A percentile compares a stretch with the other conserved stretches of the same genome.
These are phyloP conservation scores for Stenurella melanura DNA, from an alignment of 2,888 invertebrate genomes.

Conservation along the genomic window DNA sequence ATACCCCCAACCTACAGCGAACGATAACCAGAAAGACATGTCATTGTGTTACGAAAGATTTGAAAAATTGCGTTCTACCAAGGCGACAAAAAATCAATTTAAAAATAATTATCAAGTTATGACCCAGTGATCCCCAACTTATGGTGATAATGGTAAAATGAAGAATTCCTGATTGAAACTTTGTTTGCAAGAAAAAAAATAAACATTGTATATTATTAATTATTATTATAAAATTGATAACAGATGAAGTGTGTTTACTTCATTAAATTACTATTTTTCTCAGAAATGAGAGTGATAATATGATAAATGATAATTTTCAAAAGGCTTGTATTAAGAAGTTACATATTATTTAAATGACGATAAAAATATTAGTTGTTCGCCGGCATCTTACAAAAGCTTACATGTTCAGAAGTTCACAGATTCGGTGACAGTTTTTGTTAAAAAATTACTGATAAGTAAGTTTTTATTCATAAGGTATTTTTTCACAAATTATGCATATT, in stretches of 20 bases:
- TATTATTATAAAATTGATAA: background rate
- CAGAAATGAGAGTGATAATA: background rate
- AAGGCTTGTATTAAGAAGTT: background rate
- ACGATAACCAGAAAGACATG: background rate
- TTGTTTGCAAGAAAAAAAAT: background rate
- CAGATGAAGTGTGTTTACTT: background rate
- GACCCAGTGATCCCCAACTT: background rate
- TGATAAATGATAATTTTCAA: background rate
- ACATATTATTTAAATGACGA: background rate
- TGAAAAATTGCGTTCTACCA: background rate
- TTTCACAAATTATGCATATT: no score
- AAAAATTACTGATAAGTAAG: background rate
- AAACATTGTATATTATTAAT: slow-evolving; percentile 5
- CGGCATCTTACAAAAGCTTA: background rate
- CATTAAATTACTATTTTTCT: slow-evolving; percentile 1
- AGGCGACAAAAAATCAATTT: background rate
- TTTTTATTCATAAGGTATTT: background rate
- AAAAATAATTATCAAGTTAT: background rate
- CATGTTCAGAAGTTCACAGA: background rate
- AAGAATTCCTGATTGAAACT: background rate
- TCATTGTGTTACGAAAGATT: no score
- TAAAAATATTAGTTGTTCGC: background rate
- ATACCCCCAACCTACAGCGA: background rate
- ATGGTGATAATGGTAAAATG: background rate
- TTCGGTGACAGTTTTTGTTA: background rate